phyloP scores from a whole-genome alignment of 2,113 vertebrate species.

The Glareola pratincola region DNA sequence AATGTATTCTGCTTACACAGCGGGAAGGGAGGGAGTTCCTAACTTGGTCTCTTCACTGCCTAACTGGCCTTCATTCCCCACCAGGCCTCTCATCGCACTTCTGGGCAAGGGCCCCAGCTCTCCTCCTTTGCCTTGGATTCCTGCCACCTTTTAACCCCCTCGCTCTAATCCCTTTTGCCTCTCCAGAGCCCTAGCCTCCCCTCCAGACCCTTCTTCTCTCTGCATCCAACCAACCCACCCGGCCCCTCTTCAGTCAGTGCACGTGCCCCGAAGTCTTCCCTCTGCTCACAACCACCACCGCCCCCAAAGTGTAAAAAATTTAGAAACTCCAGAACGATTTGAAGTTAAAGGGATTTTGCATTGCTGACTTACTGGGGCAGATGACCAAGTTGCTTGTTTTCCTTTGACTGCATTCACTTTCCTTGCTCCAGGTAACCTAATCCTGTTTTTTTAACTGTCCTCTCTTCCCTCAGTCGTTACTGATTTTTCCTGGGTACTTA shows the following conservation, averaged over 20 bases:
- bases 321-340: background rate
- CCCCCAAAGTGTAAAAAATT: background rate
- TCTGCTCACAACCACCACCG: background rate
- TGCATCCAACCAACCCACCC: background rate
- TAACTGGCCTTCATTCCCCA: background rate
- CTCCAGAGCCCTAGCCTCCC: background rate
- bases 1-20: fast-evolving
- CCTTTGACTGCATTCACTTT: background rate
- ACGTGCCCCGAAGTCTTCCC: background rate
- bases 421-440: conserved; percentile 18
- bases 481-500: background rate
- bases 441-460: background rate
- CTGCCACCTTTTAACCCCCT: background rate
- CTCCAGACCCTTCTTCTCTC: background rate
- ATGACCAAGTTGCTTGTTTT: background rate
- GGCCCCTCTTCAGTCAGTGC: background rate
- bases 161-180: background rate
- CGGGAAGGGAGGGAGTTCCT: background rate
- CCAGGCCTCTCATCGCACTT: background rate
- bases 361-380: background rate
- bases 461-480: background rate
- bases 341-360: background rate
- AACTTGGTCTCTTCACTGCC: background rate
- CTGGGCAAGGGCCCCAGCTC: background rate
- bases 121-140: background rate